Evolutionary conservation across 2,797 vertebrate genomes (phyloP), one percentile per base, ranked within the genome.

Genomic region (Psittacula echo): DNA sequence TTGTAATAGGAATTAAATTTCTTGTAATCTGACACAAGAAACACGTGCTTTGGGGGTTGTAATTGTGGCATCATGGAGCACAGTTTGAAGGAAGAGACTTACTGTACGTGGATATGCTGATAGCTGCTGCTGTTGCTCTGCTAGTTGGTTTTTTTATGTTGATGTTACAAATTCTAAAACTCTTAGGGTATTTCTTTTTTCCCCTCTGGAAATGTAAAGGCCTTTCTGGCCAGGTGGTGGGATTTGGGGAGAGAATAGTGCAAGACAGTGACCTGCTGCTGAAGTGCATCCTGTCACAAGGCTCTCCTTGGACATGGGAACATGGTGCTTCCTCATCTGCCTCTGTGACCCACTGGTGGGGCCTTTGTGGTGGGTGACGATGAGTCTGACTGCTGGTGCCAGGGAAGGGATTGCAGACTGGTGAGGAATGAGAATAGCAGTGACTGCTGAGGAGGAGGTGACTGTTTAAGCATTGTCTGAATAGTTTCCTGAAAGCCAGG

Each of bases 341-440:
- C 44, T 51, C 29, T 71, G 10, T 7, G 7, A 60, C 13, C 29
- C 45, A 1, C 10, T 26, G 58, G 2, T 80, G 85, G 20, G 45
- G 27, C 42, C 15, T 92, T 72, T 5, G 13, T 74, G 48, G 42
- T 83, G 64, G 34, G 44, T 39, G 44, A 20, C 29, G 34, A 7
- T n/a, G 56, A 71, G 22, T 50, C 66, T 58, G 84, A n/a, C 66
- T 64, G 60, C 45, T 64, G 6, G 53, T 90, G 54, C 34, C 5
- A 1, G 65, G 60, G 39, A 66, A 85, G 41, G 68, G 70, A 53
- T 45, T 41, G 48, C 50, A 71, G 42, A 65, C 39, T n/a, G 32
- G 22, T 37, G 41, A 74, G 85, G 87, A 92, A 93, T 94, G 81
- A 91, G 67, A 94, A 95, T 82, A 66, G 85, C 53, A 81, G 45